A percentile compares a stretch with the other conserved stretches of the same genome.
These are phyloP conservation scores for Aphelenchoides avenae DNA, from an alignment of 1,140 invertebrate genomes.

Conservation along the genomic window DNA sequence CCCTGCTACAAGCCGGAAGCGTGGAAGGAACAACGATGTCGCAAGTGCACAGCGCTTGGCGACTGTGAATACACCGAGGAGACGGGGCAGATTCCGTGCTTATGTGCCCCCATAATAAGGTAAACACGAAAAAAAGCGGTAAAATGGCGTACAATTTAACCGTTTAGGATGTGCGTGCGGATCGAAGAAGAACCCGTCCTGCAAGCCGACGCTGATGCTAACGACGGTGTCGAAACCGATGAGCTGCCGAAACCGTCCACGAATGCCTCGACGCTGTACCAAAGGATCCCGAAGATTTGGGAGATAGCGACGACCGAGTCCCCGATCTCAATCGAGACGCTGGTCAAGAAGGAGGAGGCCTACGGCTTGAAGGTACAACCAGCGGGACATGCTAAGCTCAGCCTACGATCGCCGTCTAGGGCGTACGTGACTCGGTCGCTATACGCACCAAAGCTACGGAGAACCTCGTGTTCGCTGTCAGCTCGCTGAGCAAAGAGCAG, in stretches of 20 bases:
- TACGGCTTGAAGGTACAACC: conserved; percentile 40
- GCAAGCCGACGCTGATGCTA: conserved; percentile 7
- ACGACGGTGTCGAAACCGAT: conserved; percentile 6
- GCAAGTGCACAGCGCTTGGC: conserved; percentile 41
- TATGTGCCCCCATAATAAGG: conserved; percentile 51
- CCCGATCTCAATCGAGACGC: conserved; percentile 15
- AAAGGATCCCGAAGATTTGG: conserved; percentile 54
- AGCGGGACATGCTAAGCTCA: too few relatives aligned
- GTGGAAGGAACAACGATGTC: conserved; percentile 49
- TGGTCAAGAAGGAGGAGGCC: conserved; percentile 50
- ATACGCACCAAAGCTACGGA: conserved; percentile 52
- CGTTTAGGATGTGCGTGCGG: conserved; percentile 52
- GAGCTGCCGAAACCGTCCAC: conserved; percentile 14
- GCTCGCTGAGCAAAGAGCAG: conserved; percentile 38
- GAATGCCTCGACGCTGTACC: too few relatives aligned
- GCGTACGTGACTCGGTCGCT: conserved; percentile 51
- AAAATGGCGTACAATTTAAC: conserved; percentile 1
- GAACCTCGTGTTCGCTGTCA: conserved; percentile 56
- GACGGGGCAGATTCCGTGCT: conserved; percentile 41
- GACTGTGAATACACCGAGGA: conserved; percentile 44
- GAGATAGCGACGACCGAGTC: conserved; percentile 40
- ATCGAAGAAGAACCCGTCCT: conserved; percentile 51
- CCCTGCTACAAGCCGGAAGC: conserved; percentile 47
- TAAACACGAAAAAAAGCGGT: background rate
- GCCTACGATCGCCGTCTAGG: too few relatives aligned